These are phyloP conservation scores for Eurytoma californica DNA, from an alignment of 2,888 invertebrate species.

Conservation along the genomic window DNA sequence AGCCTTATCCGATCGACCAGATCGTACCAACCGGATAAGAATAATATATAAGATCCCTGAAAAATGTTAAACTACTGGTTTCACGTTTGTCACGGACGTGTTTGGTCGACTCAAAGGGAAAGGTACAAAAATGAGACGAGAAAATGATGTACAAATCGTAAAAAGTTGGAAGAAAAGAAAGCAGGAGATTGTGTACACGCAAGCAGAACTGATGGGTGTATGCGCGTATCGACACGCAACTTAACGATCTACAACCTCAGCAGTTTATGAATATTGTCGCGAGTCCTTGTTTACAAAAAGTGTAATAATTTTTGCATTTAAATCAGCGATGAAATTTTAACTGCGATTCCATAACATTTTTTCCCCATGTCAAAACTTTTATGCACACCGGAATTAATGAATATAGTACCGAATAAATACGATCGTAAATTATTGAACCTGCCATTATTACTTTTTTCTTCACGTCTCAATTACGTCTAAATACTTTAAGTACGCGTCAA, in stretches of 20 bases:
- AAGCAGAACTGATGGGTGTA: not conserved
- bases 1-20: slow-evolving; percentile 36
- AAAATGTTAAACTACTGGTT: slow-evolving; percentile 32
- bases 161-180: not conserved
- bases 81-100: slow-evolving; percentile 26
- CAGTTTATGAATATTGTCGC: too few relatives aligned
- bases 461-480: too few relatives aligned
- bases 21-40: slow-evolving; percentile 16
- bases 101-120: slow-evolving; percentile 24
- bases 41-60: slow-evolving; percentile 18
- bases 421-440: too few relatives aligned
- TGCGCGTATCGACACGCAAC: not conserved
- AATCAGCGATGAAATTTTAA: too few relatives aligned
- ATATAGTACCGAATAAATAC: too few relatives aligned
- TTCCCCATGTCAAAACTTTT: too few relatives aligned
- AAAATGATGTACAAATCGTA: slow-evolving; percentile 8
- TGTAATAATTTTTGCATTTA: too few relatives aligned
- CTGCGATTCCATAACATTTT: too few relatives aligned
- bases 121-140: not conserved
- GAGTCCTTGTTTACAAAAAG: too few relatives aligned
- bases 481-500: too few relatives aligned
- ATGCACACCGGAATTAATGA: too few relatives aligned
- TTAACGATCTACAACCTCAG: not conserved
- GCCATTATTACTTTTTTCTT: too few relatives aligned
- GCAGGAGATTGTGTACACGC: slow-evolving; percentile 17